These are phyloP conservation scores for Halictus quadricinctus DNA, from an alignment of 2,888 invertebrate species.

Conservation along the genomic window DNA sequence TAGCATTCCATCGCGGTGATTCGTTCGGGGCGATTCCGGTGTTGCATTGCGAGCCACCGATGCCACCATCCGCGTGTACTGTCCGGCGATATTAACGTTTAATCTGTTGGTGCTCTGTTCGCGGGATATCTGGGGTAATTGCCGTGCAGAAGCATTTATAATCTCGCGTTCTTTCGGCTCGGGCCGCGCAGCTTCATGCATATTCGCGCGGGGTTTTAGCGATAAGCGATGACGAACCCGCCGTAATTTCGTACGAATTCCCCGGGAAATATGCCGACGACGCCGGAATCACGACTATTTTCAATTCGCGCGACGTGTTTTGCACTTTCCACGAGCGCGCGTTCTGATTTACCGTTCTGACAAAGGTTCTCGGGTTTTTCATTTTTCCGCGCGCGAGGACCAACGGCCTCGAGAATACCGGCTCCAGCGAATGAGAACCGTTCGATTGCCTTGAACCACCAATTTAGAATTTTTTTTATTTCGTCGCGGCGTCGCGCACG, in stretches of 20 bases:
- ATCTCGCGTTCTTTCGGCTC: constrained; percentile 29
- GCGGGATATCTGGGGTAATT: constrained; percentile 57
- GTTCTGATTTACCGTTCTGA: neutral
- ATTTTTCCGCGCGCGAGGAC: too few relatives aligned
- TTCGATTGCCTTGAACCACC: neutral
- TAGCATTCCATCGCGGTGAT: constrained; percentile 60
- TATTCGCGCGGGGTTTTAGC: constrained; percentile 36
- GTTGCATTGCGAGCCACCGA: constrained; percentile 11
- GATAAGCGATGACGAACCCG: constrained; percentile 37
- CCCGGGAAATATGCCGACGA: constrained; percentile 4
- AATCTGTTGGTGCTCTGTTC: constrained; percentile 39
- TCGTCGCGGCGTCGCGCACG: neutral
- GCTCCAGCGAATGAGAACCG: neutral
- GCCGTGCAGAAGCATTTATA: constrained; percentile 50
- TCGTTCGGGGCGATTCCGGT: constrained; percentile 26
- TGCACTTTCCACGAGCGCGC: neutral
- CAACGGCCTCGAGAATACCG: neutral
- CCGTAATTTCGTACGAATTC: constrained; percentile 31
- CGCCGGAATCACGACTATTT: constrained; percentile 6
- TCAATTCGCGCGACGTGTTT: constrained; percentile 23
- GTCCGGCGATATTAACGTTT: constrained; percentile 62
- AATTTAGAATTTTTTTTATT: neutral
- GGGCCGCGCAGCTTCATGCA: constrained; percentile 30
- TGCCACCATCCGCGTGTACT: constrained; percentile 14
- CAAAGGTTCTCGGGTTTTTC: neutral